A percentile compares a stretch with the other conserved stretches of the same genome.
Evolutionary conservation across 2,888 invertebrate genomes (phyloP).

Genomic region (Tetragonula carbonaria): DNA sequence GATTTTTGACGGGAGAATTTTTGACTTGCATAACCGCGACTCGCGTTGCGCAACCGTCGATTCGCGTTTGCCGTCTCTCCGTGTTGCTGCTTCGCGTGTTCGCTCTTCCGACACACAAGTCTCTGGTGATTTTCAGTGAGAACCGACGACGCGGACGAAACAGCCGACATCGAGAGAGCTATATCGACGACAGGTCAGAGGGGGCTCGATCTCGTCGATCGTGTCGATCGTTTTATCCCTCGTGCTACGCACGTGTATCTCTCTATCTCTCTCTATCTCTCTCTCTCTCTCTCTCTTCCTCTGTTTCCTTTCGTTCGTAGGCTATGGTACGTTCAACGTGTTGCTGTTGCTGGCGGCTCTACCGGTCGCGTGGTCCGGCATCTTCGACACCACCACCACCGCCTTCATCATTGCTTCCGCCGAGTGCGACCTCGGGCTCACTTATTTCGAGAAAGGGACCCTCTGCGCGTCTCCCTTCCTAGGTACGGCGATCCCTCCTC

Average conservation of each 20-base stretch:
- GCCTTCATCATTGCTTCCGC: constrained; percentile 91
- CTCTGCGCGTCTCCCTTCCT: constrained; percentile 90
- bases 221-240: not conserved
- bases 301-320: constrained; percentile 64
- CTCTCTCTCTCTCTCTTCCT: no score
- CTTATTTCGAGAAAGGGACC: constrained; percentile 89
- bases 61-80: not conserved
- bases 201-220: not conserved
- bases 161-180: constrained; percentile 89
- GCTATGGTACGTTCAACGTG: constrained; percentile 89
- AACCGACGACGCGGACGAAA: constrained; percentile 59
- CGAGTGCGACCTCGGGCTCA: constrained; percentile 89
- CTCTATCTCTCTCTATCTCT: no score
- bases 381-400: constrained; percentile 90
- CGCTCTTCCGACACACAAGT: constrained; percentile 10
- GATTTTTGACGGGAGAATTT: not conserved
- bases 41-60: constrained; percentile 21
- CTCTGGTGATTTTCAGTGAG: constrained; percentile 46
- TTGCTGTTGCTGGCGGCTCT: constrained; percentile 86
- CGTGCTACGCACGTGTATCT: not conserved
- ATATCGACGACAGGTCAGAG: constrained; percentile 87
- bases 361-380: constrained; percentile 88
- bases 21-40: not conserved
- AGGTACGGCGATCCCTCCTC: constrained; percentile 83
- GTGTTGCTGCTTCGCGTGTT: not conserved